These are phyloP conservation scores for Typhlichthys eigenmanni DNA, from an alignment of 2,797 vertebrate species.

Conservation along the genomic window DNA sequence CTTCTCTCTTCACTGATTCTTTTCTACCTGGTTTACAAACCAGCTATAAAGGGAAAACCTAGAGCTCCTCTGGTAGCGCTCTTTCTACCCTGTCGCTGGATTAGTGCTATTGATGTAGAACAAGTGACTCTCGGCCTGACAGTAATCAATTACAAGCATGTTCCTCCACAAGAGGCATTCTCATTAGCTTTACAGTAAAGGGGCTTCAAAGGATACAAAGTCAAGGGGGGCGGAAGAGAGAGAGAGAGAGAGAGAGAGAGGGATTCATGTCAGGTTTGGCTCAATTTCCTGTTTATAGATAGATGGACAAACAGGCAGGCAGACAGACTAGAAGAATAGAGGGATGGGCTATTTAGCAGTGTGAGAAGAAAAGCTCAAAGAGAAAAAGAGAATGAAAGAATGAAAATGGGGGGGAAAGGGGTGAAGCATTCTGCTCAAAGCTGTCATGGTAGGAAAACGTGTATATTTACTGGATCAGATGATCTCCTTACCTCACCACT, in stretches of 20 bases:
- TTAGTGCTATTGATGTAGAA: slow-evolving; percentile 49
- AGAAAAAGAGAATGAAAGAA: slow-evolving; percentile 47
- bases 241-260: slow-evolving; percentile 8
- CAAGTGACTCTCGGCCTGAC: slow-evolving; percentile 52
- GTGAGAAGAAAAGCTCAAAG: slow-evolving; percentile 40
- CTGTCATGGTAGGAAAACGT: slow-evolving; percentile 19
- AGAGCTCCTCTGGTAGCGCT: not conserved
- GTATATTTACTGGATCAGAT: slow-evolving; percentile 55
- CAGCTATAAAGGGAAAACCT: not conserved
- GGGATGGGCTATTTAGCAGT: slow-evolving; percentile 54
- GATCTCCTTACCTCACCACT: slow-evolving; percentile 39
- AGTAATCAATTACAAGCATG: slow-evolving; percentile 50
- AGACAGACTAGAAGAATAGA: slow-evolving; percentile 35
- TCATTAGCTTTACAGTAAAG: slow-evolving; percentile 51
- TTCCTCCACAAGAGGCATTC: slow-evolving; percentile 47
- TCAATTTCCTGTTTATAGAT: slow-evolving; percentile 49
- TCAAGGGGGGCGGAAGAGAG: slow-evolving; percentile 29
- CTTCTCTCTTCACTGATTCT: slow-evolving; percentile 5
- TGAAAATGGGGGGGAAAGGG: slow-evolving; percentile 27
- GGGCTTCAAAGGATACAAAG: slow-evolving; percentile 60
- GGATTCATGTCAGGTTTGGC: slow-evolving; percentile 64
- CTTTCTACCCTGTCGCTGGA: slow-evolving; percentile 31
- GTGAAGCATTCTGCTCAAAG: slow-evolving; percentile 19
- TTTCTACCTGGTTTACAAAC: slow-evolving; percentile 14
- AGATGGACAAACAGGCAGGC: slow-evolving; percentile 54